phyloP scores from a whole-genome alignment of 2,888 invertebrate genomes.

The Dryadula phaetusa region DNA sequence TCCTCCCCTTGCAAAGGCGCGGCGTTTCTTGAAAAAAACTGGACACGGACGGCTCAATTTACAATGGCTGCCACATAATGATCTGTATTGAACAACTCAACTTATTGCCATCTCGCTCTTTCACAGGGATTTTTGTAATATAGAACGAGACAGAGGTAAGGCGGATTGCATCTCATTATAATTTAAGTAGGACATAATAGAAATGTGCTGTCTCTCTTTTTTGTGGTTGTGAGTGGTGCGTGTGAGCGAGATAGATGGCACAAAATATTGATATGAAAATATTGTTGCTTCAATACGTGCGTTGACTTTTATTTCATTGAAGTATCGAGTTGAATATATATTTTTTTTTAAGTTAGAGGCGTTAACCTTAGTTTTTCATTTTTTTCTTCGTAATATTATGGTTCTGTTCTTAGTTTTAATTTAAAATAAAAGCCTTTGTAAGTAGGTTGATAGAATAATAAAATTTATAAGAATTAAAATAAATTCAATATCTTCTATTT shows the following conservation, averaged over 20 bases:
- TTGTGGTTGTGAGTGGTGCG: slow-evolving; percentile 34
- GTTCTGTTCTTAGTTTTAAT: slow-evolving; percentile 10
- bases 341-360: slow-evolving; percentile 33
- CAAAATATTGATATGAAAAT: slow-evolving; percentile 62
- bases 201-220: slow-evolving; percentile 57
- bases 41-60: slow-evolving; percentile 50
- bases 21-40: slow-evolving; percentile 43
- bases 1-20: slow-evolving; percentile 46
- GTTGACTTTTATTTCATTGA: slow-evolving; percentile 43
- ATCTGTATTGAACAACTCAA: slow-evolving; percentile 40
- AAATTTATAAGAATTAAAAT: background rate
- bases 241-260: slow-evolving; percentile 49
- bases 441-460: background rate
- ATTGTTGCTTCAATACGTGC: slow-evolving; percentile 46
- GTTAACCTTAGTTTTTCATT: slow-evolving; percentile 24
- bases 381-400: slow-evolving; percentile 8
- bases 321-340: slow-evolving; percentile 37
- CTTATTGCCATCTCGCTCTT: slow-evolving; percentile 49
- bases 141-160: slow-evolving; percentile 54
- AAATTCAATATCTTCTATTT: too few relatives aligned
- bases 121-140: slow-evolving; percentile 46
- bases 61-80: slow-evolving; percentile 37
- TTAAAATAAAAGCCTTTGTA: background rate
- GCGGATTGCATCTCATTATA: slow-evolving; percentile 73
- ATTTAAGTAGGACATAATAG: slow-evolving; percentile 51